A percentile compares a stretch with the other conserved stretches of the same genome.
Evolutionary conservation across 2,888 invertebrate genomes (phyloP).

Genomic region (Eupithecia inturbata): DNA sequence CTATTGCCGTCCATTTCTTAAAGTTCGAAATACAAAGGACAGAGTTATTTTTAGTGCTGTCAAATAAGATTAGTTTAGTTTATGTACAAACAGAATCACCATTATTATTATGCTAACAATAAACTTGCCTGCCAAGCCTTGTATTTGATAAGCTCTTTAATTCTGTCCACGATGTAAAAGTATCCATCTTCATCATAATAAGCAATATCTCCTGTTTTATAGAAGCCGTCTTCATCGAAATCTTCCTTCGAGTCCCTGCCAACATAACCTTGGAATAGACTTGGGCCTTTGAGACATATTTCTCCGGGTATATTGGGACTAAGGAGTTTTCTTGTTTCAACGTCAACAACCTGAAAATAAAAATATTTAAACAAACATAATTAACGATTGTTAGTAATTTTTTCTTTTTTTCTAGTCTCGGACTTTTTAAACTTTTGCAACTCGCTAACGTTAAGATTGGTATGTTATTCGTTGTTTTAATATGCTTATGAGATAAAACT

Average conservation of each 20-base stretch:
- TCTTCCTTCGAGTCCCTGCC: conserved; percentile 57
- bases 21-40: not conserved
- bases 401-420: no score
- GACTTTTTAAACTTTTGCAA: not conserved
- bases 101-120: not conserved
- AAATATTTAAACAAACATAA: not conserved
- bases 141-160: conserved; percentile 74
- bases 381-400: no score
- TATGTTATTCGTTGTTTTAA: no score
- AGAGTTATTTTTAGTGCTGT: not conserved
- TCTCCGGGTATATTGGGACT: conserved; percentile 67
- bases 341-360: conserved; percentile 62
- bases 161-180: conserved; percentile 67
- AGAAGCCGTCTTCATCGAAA: conserved; percentile 67
- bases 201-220: conserved; percentile 68
- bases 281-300: conserved; percentile 63
- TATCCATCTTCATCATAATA: conserved; percentile 70
- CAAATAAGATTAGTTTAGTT: not conserved
- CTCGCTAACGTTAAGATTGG: not conserved
- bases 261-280: conserved; percentile 66
- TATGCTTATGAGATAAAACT: no score
- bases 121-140: conserved; percentile 65
- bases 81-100: not conserved
- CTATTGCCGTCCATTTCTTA: not conserved
- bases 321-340: conserved; percentile 60